phyloP scores from a whole-genome alignment of 2,797 vertebrate species.

The Sebastolobus altivelis region DNA sequence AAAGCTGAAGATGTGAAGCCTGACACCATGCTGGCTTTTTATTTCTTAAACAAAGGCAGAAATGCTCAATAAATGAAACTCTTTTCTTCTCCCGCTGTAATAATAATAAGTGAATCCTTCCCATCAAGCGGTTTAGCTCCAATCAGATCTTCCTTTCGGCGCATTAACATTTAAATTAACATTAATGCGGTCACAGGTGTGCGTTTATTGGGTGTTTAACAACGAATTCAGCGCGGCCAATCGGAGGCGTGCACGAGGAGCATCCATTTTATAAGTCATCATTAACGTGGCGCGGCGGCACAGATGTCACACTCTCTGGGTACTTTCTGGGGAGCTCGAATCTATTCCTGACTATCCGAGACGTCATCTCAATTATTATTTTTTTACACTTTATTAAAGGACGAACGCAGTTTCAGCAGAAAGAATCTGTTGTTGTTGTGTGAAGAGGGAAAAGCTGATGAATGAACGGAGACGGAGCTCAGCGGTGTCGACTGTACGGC shows the following conservation, averaged over 20 bases:
- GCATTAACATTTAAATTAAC: conserved; percentile 70
- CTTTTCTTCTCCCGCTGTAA: neutral
- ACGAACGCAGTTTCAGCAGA: neutral
- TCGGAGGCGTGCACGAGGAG: conserved; percentile 40
- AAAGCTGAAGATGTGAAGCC: conserved; percentile 22
- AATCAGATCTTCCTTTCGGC: conserved; percentile 27
- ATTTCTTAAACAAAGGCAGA: conserved; percentile 24
- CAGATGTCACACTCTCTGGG: conserved; percentile 59
- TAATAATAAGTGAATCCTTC: conserved; percentile 18
- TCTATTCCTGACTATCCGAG: conserved; percentile 26
- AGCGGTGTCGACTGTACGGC: conserved; percentile 62
- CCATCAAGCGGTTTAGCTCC: conserved; percentile 25
- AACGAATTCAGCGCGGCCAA: conserved; percentile 48
- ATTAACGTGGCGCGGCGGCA: conserved; percentile 34
- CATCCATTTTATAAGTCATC: conserved; percentile 58
- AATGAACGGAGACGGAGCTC: conserved; percentile 59
- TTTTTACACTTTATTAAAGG: conserved; percentile 14
- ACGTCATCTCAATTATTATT: conserved; percentile 1
- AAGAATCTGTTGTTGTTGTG: neutral
- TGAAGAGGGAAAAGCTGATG: conserved; percentile 28
- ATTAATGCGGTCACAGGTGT: conserved; percentile 64
- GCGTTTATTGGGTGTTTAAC: conserved; percentile 67
- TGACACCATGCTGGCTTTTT: neutral
- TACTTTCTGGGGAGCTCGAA: conserved; percentile 26
- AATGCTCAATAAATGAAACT: conserved; percentile 5